Percentiles rank a stretch among this genome's conserved stretches.
Evolutionary conservation across 2,113 vertebrate genomes (phyloP).

Genomic region (Bolborhynchus lineola): DNA sequence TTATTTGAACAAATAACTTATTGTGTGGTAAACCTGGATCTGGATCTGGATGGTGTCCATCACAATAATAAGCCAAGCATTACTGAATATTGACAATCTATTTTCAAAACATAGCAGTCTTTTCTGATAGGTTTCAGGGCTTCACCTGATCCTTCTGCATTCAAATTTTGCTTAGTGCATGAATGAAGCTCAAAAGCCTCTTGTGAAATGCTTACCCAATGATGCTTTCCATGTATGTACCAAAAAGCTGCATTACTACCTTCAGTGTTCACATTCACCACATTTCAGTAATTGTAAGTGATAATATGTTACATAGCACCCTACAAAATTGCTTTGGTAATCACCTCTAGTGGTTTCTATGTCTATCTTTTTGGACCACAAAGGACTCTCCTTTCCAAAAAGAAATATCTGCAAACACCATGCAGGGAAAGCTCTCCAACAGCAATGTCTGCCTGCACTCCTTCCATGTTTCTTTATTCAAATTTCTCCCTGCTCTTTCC

Average conservation of each 20-base stretch:
- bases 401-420: not conserved
- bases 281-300: not conserved
- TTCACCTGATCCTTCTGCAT: not conserved
- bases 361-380: not conserved
- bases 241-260: not conserved
- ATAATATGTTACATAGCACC: not conserved
- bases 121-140: not conserved
- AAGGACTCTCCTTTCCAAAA: not conserved
- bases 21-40: not conserved
- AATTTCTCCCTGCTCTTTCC: not conserved
- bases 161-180: not conserved
- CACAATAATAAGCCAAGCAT: not conserved
- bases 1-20: not conserved
- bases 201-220: not conserved
- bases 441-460: not conserved
- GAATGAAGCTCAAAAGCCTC: not conserved
- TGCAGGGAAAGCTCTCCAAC: not conserved
- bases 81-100: not conserved
- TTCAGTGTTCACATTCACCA: not conserved
- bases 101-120: not conserved
- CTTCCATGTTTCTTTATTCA: not conserved
- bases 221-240: not conserved
- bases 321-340: not conserved
- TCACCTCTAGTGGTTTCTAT: not conserved
- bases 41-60: not conserved